phyloP scores from a whole-genome alignment of 2,113 vertebrate species.

The Carlito syrichta region DNA sequence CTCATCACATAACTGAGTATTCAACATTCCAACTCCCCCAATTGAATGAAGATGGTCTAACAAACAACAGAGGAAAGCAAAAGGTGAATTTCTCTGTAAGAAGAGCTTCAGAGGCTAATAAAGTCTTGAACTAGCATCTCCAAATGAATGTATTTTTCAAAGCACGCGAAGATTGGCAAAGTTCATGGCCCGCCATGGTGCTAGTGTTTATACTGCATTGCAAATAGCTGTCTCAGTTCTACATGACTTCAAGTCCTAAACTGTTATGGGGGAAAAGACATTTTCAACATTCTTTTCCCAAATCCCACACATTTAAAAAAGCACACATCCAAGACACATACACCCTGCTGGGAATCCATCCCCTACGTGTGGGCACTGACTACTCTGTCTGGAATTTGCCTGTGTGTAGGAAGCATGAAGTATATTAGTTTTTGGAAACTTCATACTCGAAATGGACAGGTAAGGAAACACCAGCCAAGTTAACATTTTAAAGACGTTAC shows the following conservation, averaged over 20 bases:
- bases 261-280: slow-evolving; percentile 52
- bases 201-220: slow-evolving; percentile 29
- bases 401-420: slow-evolving; percentile 58
- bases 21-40: neutral
- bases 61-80: neutral
- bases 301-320: slow-evolving; percentile 60
- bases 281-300: slow-evolving; percentile 69
- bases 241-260: slow-evolving; percentile 66
- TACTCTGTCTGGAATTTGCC: slow-evolving; percentile 60
- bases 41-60: neutral
- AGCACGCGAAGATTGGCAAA: neutral
- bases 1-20: neutral
- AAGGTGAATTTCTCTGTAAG: neutral
- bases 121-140: neutral
- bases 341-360: slow-evolving; percentile 59
- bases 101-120: neutral
- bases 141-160: neutral
- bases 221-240: slow-evolving; percentile 56
- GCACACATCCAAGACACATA: slow-evolving; percentile 41
- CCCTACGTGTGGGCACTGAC: slow-evolving; percentile 51
- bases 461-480: slow-evolving; percentile 36
- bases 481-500: slow-evolving; percentile 33
- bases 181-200: neutral
- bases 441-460: slow-evolving; percentile 42
- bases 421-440: slow-evolving; percentile 64